Evolutionary conservation across 2,888 invertebrate species (phyloP), one percentile per base, ranked within the genome.

Genomic region (Nymphalis c-album): DNA sequence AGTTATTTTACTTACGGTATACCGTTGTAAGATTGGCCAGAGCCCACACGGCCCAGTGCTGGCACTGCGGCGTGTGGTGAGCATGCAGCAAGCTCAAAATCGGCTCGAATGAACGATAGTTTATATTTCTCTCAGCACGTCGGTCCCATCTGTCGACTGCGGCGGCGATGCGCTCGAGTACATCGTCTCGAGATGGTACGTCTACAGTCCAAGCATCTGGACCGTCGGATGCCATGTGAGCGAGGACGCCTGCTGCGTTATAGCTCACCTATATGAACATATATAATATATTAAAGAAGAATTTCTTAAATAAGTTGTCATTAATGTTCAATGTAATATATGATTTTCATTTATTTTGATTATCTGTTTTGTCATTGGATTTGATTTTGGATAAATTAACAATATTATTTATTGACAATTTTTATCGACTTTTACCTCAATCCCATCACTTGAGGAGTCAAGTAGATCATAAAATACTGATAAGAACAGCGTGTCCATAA

Each of bases 41-140:
- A 0, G 99, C 99, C 99, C 99, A 99, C 8, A 97, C 96, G 3
- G 98, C 98, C 99, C 99, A 99, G 84, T 97, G 96, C 85, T 98
- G 98, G 85, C 98, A 98, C 84, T 97, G 95, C 0, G 97, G 96
- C 1, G 98, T 98, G 82, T 98, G 97, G 77, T 96, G 95, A 64
- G 96, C 95, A 71, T 94, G 93, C 58, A 98, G 94, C 71, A 99
- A 92, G 72, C 96, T 94, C 31, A 99, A 92, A 71, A 99, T 98
- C 0, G 99, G 99, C 82, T 97, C 96, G 91, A 99, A 99, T 45
- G 90, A 89, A 57, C 98, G 95, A 88, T 99, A 99, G 91, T 99
- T 99, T 74, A 99, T 99, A 85, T 98, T 99, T 55, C 99, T 93
- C 78, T 96, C 96, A 0, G 97, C 96, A 67, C 93, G 93, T 60